Base-by-base conservation (phyloP, 2,797 vertebrate genomes). In the Scarus forsteni region DNA sequence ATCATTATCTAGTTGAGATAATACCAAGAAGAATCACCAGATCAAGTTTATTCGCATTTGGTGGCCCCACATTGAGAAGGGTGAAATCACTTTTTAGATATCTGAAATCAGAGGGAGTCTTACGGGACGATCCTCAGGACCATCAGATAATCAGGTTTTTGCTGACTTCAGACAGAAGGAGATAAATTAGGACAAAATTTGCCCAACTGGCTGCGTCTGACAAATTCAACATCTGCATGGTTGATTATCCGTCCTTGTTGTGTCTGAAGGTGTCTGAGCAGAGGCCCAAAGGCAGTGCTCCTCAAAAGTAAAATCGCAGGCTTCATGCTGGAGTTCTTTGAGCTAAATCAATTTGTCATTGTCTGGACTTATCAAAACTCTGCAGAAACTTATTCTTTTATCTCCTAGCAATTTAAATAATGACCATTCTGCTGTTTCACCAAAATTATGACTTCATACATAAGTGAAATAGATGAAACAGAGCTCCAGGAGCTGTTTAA, bases 221-320 rank as follows among this genome's bases (percentile, higher is more conserved):
- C 0, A 87, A 89, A 1, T 90, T 82, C 38, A 93, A 93, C 43
- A 18, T 66, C n/a, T 84, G 77, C 58, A 34, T 93, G 60, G 90
- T 91, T 3, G 84, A 68, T 35, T 93, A 74, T 74, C 87, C 80
- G 0, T 91, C 89, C 79, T 57, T 95, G 69, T 79, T 66, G n/a
- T 69, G 77, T 75, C 80, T 93, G 64, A 93, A 93, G 79, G 77
- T 92, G 44, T 78, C 89, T 0, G 87, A 93, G 68, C 66, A 80
- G 19, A 90, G 90, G 19, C 12, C 44, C 10, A 50, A 75, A 49
- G 9, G 39, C n/a, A 75, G 60, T 55, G 13, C 35, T 50, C 49
- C 73, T 16, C 67, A 18, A 70, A 67, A 67, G 66, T 63, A 64
- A 73, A 79, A 66, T 67, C 36, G 86, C 58, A 89, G 72, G 16